These are phyloP conservation scores for Drosophila rufa DNA, from an alignment of 1,140 invertebrate genomes.

Conservation along the genomic window DNA sequence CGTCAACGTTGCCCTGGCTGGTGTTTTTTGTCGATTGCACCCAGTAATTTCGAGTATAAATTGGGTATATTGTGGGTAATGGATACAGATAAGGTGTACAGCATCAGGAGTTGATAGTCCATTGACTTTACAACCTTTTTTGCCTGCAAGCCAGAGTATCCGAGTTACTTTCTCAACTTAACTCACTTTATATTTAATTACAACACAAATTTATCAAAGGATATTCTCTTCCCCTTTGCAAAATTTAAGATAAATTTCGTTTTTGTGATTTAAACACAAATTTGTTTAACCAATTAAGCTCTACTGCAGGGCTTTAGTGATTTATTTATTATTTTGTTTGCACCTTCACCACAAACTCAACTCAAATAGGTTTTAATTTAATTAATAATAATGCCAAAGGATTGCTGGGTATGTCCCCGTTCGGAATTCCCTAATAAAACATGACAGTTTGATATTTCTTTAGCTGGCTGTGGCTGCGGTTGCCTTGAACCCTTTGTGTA, in stretches of 20 bases:
- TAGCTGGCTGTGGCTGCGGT: conserved; percentile 48
- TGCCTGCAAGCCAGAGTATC: no score
- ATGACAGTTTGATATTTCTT: conserved; percentile 30
- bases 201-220: neutral
- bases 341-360: no score
- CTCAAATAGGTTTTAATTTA: neutral
- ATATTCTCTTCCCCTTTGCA: neutral
- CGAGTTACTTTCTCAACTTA: neutral
- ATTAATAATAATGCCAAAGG: neutral
- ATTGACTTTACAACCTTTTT: conserved; percentile 5
- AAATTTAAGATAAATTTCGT: neutral
- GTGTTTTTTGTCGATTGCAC: conserved; percentile 21
- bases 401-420: conserved; percentile 20
- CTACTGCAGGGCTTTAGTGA: neutral
- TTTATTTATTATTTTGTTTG: neutral
- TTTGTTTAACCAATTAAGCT: no score
- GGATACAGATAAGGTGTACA: neutral
- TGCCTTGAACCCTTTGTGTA: conserved; percentile 72
- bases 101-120: neutral
- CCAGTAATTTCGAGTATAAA: conserved; percentile 13
- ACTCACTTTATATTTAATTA: neutral
- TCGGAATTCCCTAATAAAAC: neutral
- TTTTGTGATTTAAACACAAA: neutral
- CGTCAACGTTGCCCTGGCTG: conserved; percentile 22
- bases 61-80: conserved; percentile 15